These are phyloP conservation scores for Lacerta bilineata DNA, from an alignment of 2,797 vertebrate species.

Conservation along the genomic window DNA sequence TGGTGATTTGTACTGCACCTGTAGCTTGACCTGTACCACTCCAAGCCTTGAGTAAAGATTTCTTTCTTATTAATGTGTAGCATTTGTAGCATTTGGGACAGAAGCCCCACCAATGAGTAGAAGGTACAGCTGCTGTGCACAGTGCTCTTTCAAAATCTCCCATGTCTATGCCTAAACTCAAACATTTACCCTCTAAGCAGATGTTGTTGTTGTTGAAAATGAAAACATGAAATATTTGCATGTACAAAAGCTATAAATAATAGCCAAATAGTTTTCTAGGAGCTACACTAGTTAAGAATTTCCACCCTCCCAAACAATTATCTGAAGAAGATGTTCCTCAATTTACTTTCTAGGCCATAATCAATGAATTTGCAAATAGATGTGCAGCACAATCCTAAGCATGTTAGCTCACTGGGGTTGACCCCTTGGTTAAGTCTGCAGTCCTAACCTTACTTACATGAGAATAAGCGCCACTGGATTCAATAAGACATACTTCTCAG, in stretches of 20 bases:
- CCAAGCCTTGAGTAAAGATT: no score
- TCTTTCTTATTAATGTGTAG: no score
- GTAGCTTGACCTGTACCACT: no score
- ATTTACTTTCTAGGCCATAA: not conserved
- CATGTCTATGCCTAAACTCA: not conserved
- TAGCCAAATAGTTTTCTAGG: no score
- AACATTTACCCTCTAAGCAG: not conserved
- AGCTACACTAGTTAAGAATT: not conserved
- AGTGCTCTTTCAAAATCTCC: not conserved
- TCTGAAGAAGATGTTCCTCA: not conserved
- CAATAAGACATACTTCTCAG: no score
- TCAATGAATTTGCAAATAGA: conserved; percentile 5
- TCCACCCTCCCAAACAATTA: not conserved
- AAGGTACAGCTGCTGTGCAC: no score
- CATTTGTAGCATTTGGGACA: no score
- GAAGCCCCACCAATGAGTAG: not conserved
- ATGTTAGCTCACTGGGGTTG: not conserved
- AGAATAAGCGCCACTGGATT: no score
- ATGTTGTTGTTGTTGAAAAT: not conserved
- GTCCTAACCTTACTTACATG: no score
- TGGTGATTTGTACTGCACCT: no score
- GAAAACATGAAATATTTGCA: not conserved
- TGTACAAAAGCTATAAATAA: not conserved
- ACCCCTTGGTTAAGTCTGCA: not conserved
- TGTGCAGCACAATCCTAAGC: not conserved